Evolutionary conservation across 2,113 vertebrate species (phyloP), one percentile per base, ranked within the genome.

Genomic region (Clupea harengus): DNA sequence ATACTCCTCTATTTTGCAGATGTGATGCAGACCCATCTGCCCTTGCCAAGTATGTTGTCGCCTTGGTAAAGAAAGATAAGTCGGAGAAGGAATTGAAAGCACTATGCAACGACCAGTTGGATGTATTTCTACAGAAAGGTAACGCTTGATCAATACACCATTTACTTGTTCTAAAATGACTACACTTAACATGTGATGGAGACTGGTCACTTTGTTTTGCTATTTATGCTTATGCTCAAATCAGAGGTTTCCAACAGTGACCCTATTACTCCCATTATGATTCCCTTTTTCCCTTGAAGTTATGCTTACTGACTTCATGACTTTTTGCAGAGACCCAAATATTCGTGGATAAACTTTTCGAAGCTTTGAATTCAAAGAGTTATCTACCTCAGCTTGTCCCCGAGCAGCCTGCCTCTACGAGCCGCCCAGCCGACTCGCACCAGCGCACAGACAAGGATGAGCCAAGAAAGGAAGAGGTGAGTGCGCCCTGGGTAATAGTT

Each of bases 71-170:
- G 93, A 99, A 99, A 88, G 98, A 99, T 93, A 99, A 99, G 96
- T 98, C 94, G 86, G 97, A 99, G 89, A 97, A 98, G 91, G 98
- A 99, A 75, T 93, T 99, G 85, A 99, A 98, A 93, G 98, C 98
- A 47, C 93, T 99, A 83, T 99, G 98, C 92, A 97, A 99, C 90
- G 98, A 99, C 95, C 98, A 99, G 90, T 93, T 99, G 91, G 98
- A 99, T 95, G 98, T 99, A 85, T 99, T 99, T 94, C 97, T 99
- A 89, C 98, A 99, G 91, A 99, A 99, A 95, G 98, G 98, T 99
- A 94, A 84, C 82, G 20, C 25, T 22, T 13, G 52, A 83, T 54
- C 6, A 22, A 60, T 44, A 11, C 39, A 39, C 39, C 39, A 39
- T 1, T 39, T 39, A 39, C 39, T 39, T 39, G 39, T 39, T 39